These are phyloP conservation scores for Chloroceryle aenea DNA, from an alignment of 2,113 vertebrate genomes.

Conservation along the genomic window DNA sequence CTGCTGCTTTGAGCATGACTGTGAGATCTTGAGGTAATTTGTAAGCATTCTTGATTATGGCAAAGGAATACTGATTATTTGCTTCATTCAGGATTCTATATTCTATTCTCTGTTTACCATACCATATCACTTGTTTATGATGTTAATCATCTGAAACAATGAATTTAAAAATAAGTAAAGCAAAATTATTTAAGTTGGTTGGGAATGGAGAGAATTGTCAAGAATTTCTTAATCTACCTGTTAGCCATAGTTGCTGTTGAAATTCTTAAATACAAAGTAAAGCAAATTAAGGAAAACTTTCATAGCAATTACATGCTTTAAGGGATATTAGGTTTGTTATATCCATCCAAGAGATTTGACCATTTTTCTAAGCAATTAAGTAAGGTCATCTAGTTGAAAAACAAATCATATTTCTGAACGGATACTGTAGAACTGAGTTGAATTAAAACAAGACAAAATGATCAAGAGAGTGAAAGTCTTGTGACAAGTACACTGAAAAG, in stretches of 20 bases:
- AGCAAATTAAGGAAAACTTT: neutral
- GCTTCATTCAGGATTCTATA: neutral
- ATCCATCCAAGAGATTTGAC: neutral
- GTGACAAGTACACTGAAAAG: neutral
- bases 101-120: neutral
- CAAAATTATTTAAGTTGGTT: neutral
- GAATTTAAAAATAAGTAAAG: neutral
- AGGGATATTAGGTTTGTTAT: neutral
- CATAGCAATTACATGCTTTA: neutral
- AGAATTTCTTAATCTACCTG: neutral
- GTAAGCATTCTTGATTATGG: neutral
- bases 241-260: neutral
- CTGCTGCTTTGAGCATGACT: neutral
- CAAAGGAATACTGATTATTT: neutral
- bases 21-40: neutral
- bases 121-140: neutral
- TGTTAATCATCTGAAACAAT: neutral
- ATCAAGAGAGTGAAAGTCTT: neutral
- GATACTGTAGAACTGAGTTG: neutral
- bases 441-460: neutral
- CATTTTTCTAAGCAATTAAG: neutral
- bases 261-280: neutral
- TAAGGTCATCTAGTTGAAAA: neutral
- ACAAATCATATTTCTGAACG: neutral
- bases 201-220: slow-evolving; percentile 14